A percentile compares a stretch with the other conserved stretches of the same genome.
Evolutionary conservation across 1,140 invertebrate species (phyloP).

Genomic region (Bombus consobrinus): DNA sequence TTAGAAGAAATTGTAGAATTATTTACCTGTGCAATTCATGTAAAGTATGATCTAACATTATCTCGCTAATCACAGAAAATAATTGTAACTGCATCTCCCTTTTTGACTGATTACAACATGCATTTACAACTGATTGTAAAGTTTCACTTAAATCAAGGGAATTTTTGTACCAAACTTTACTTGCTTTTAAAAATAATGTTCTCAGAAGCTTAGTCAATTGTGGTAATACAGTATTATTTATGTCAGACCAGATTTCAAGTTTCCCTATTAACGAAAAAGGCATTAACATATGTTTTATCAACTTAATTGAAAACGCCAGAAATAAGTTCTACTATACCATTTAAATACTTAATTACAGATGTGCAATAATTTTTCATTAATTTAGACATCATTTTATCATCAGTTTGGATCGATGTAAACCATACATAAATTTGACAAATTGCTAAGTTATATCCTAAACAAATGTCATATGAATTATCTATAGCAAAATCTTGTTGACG

Average conservation of each 20-base stretch:
- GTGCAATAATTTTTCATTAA: slow-evolving; percentile 64
- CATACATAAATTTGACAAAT: slow-evolving; percentile 77
- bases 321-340: slow-evolving; percentile 50
- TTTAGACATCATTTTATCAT: slow-evolving; percentile 60
- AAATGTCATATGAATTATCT: slow-evolving; percentile 52
- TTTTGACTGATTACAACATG: slow-evolving; percentile 64
- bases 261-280: slow-evolving; percentile 62
- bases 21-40: slow-evolving; percentile 76
- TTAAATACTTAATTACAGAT: slow-evolving; percentile 66
- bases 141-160: slow-evolving; percentile 65
- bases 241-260: slow-evolving; percentile 69
- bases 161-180: slow-evolving; percentile 73
- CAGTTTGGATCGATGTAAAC: slow-evolving; percentile 69
- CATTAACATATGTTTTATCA: slow-evolving; percentile 30
- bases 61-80: slow-evolving; percentile 78
- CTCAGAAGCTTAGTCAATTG: slow-evolving; percentile 76
- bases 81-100: slow-evolving; percentile 72
- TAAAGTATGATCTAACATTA: slow-evolving; percentile 78
- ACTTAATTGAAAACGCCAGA: slow-evolving; percentile 32
- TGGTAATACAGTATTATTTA: slow-evolving; percentile 56
- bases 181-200: slow-evolving; percentile 78
- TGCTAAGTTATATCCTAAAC: slow-evolving; percentile 73
- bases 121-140: slow-evolving; percentile 64
- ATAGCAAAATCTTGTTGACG: slow-evolving; percentile 68
- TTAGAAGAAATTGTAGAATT: not conserved